phyloP scores from a whole-genome alignment of 2,797 vertebrate species.

The Ctenochaetus hawaiiensis region DNA sequence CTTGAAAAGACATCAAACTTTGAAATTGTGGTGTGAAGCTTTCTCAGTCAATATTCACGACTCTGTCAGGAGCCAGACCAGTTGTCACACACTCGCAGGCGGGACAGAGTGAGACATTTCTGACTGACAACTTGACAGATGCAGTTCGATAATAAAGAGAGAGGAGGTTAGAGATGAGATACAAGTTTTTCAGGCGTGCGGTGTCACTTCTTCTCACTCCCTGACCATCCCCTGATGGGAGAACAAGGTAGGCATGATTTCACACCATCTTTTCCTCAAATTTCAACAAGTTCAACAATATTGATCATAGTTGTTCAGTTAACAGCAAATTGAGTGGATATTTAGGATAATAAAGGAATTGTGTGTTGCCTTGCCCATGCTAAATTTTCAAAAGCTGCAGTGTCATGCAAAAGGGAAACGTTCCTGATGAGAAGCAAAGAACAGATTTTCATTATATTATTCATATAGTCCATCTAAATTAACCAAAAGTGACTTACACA shows the following conservation, averaged over 20 bases:
- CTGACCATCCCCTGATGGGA: slow-evolving; percentile 12
- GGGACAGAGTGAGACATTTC: slow-evolving; percentile 51
- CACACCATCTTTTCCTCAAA: background rate
- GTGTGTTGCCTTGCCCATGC: background rate
- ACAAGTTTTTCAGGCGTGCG: slow-evolving; percentile 15
- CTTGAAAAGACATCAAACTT: slow-evolving; percentile 54
- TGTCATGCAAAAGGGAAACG: background rate
- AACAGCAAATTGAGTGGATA: slow-evolving; percentile 11
- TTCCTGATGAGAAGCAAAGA: background rate
- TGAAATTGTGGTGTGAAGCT: slow-evolving; percentile 43
- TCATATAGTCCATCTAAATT: no score
- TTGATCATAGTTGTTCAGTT: background rate
- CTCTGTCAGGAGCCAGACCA: slow-evolving; percentile 50
- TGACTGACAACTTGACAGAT: slow-evolving; percentile 61
- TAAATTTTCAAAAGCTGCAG: background rate
- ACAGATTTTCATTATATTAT: background rate
- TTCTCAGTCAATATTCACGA: slow-evolving; percentile 56
- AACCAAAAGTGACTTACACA: background rate
- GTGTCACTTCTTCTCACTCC: slow-evolving; percentile 1
- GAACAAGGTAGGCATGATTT: background rate
- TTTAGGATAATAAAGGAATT: background rate
- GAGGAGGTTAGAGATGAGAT: slow-evolving; percentile 24
- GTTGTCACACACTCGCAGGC: slow-evolving; percentile 39
- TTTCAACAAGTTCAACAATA: background rate
- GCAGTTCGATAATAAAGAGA: slow-evolving; percentile 43